Evolutionary conservation across 2,888 invertebrate genomes (phyloP).

Genomic region (Agrenia bidenticulata): DNA sequence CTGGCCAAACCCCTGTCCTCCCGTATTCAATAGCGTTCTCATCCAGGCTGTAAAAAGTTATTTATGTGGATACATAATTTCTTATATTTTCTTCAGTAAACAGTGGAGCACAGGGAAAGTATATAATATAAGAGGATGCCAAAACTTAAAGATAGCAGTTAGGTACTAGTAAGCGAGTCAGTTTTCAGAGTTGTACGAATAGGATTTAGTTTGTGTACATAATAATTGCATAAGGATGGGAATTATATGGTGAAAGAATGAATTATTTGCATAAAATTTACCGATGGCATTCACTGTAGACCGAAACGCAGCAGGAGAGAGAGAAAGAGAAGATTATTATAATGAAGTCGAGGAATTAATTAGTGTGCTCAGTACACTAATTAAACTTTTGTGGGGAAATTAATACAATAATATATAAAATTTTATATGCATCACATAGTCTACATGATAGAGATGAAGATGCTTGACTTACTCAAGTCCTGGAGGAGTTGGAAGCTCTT

Average conservation of each 20-base stretch:
- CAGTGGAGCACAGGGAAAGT: too few species aligned
- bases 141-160: too few species aligned
- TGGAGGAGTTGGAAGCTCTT: conserved; percentile 75
- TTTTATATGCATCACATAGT: background rate
- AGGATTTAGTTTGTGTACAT: too few species aligned
- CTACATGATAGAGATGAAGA: background rate
- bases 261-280: conserved; percentile 13
- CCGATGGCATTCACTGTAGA: conserved; percentile 30
- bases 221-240: too few species aligned
- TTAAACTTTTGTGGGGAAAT: too few species aligned
- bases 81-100: too few species aligned
- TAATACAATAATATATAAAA: too few species aligned
- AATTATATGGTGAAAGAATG: too few species aligned
- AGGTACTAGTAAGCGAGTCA: too few species aligned
- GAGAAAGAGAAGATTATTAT: background rate
- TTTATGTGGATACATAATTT: too few species aligned
- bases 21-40: conserved; percentile 63
- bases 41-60: conserved; percentile 61
- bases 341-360: conserved; percentile 4
- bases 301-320: conserved; percentile 5
- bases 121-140: too few species aligned
- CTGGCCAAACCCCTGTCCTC: conserved; percentile 48
- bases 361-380: background rate
- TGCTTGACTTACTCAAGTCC: conserved; percentile 67
- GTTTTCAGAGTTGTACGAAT: too few species aligned